Conservation (phyloP, 2,888 invertebrate genomes). For the Liopterus haemorrhoidalis region DNA sequence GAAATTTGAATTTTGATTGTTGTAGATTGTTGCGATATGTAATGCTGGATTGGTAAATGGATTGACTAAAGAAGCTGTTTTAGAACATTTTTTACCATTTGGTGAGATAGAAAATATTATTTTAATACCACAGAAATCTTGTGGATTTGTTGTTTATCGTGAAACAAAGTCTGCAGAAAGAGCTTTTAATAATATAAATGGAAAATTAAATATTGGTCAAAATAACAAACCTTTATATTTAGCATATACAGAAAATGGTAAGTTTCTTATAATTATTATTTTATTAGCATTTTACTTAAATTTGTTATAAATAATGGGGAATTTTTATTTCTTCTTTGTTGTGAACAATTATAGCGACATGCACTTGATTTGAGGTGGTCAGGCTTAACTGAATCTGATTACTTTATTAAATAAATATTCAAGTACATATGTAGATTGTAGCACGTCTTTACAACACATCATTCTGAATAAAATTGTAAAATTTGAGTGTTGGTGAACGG, state of each 20-base stretch:
- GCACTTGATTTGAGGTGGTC: too few species aligned
- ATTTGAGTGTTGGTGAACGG: too few species aligned
- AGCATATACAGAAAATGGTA: slow-evolving; percentile 57
- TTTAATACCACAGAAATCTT: slow-evolving; percentile 74
- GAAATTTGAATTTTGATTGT: slow-evolving; percentile 33
- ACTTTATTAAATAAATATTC: too few species aligned
- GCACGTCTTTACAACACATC: too few species aligned
- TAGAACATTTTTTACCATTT: slow-evolving; percentile 49
- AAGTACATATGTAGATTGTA: too few species aligned
- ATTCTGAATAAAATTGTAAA: too few species aligned
- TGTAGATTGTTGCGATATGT: slow-evolving; percentile 69
- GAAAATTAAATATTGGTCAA: slow-evolving; percentile 52
- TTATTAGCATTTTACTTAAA: slow-evolving; percentile 29
- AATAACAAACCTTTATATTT: slow-evolving; percentile 61
- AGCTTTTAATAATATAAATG: slow-evolving; percentile 58
- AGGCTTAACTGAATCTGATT: too few species aligned
- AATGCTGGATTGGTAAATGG: slow-evolving; percentile 84
- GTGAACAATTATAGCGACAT: too few species aligned
- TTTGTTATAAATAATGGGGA: too few species aligned
- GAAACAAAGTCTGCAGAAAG: slow-evolving; percentile 48
- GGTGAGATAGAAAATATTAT: slow-evolving; percentile 56
- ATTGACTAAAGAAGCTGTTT: slow-evolving; percentile 58
- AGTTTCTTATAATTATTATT: slow-evolving; percentile 34
- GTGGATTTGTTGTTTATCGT: slow-evolving; percentile 66
- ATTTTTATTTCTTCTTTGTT: too few species aligned